Conservation (phyloP, 2,888 invertebrate genomes). For the Plemyria rubiginata region DNA sequence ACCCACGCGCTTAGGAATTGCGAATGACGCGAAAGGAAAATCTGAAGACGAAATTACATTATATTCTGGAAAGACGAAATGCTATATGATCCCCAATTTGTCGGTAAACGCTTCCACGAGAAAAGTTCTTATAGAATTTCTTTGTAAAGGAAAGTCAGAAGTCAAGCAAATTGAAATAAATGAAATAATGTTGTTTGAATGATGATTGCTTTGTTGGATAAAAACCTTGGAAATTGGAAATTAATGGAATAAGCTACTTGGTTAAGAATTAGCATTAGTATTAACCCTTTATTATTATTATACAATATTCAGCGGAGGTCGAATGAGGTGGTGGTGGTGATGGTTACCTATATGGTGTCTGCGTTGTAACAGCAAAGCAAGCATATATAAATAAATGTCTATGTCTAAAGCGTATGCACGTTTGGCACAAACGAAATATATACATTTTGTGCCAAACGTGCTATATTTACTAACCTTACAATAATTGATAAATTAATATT, state of each 20-base stretch:
- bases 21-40: conserved; percentile 32
- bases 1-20: conserved; percentile 39
- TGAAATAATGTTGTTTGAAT: conserved; percentile 4
- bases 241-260: neutral
- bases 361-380: no score
- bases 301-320: no score
- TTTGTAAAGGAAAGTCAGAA: conserved; percentile 8
- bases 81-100: conserved; percentile 15
- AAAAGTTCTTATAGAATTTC: conserved; percentile 9
- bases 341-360: no score
- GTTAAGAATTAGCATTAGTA: no score
- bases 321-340: no score
- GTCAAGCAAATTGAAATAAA: neutral
- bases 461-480: no score
- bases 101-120: conserved; percentile 13
- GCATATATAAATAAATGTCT: no score
- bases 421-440: no score
- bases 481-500: no score
- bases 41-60: conserved; percentile 20
- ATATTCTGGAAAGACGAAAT: conserved; percentile 18
- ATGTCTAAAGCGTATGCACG: no score
- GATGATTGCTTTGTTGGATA: neutral
- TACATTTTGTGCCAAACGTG: no score
- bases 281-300: no score
- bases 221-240: neutral